Evolutionary conservation across 1,140 invertebrate species (phyloP).

Genomic region (Formica selysi): DNA sequence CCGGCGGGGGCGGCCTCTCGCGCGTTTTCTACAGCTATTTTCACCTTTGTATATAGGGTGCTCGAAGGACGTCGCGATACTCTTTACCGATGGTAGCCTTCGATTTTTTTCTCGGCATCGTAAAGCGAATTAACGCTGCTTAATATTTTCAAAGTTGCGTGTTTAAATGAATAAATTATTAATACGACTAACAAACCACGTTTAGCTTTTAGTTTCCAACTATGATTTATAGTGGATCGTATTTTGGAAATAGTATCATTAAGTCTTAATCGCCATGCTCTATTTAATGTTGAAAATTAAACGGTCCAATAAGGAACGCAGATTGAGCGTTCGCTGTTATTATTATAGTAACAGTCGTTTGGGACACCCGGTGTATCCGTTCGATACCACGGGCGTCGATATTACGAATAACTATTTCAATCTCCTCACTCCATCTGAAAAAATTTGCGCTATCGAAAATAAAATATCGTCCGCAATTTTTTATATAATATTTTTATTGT

Average conservation of each 20-base stretch:
- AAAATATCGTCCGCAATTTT: slow-evolving; percentile 61
- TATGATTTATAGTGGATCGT: slow-evolving; percentile 4
- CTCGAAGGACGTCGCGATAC: neutral
- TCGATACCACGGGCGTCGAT: slow-evolving; percentile 57
- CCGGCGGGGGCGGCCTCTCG: slow-evolving; percentile 65
- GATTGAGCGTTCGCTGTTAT: neutral
- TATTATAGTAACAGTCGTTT: neutral
- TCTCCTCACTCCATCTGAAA: slow-evolving; percentile 60
- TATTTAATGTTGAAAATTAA: slow-evolving; percentile 26
- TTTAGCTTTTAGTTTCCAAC: neutral
- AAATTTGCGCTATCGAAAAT: slow-evolving; percentile 64
- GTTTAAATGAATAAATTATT: neutral
- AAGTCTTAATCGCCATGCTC: neutral
- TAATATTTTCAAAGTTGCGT: neutral
- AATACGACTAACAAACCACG: neutral
- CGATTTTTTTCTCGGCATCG: slow-evolving; percentile 4
- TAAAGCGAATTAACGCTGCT: neutral
- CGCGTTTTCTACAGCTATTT: slow-evolving; percentile 76
- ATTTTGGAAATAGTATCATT: neutral
- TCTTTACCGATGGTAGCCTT: neutral
- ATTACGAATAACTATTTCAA: slow-evolving; percentile 65
- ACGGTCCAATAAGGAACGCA: neutral
- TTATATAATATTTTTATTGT: slow-evolving; percentile 64
- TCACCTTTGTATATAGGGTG: slow-evolving; percentile 68
- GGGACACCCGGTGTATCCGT: slow-evolving; percentile 55